phyloP scores from a whole-genome alignment of 2,888 invertebrate species.

The Orthosia incerta region DNA sequence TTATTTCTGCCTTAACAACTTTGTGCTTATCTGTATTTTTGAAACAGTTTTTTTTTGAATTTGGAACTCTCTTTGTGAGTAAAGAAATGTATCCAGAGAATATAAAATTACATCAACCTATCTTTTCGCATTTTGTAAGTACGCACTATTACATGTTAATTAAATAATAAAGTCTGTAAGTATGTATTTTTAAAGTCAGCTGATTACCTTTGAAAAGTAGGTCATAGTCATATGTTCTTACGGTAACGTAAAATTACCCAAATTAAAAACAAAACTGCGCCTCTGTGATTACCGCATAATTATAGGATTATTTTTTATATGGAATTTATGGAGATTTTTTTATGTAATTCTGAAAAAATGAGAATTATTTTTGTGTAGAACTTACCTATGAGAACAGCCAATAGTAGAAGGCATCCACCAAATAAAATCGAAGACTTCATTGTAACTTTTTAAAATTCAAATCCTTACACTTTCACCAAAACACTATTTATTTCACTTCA shows the following conservation, averaged over 20 bases:
- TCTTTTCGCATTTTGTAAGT: not conserved
- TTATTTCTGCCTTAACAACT: not conserved
- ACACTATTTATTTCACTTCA: conserved; percentile 74
- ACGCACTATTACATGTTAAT: not conserved
- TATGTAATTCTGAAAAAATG: not conserved
- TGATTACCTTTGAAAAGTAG: conserved; percentile 60
- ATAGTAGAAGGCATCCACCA: conserved; percentile 78
- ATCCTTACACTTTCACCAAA: conserved; percentile 86
- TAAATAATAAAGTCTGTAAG: not conserved
- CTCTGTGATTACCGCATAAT: conserved; percentile 1
- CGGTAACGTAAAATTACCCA: conserved; percentile 36
- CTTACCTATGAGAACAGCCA: conserved; percentile 83
- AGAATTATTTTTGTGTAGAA: conserved; percentile 6
- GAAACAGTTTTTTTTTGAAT: not conserved
- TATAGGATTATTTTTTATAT: not conserved
- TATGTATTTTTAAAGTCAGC: conserved; percentile 36
- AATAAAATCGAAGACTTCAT: conserved; percentile 81
- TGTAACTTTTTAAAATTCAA: conserved; percentile 75
- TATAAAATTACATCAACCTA: too few relatives aligned
- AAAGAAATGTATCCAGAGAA: too few relatives aligned
- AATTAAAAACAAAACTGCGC: conserved; percentile 17
- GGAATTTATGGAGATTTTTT: not conserved
- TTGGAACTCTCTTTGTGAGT: not conserved
- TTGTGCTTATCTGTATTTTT: conserved; percentile 17
- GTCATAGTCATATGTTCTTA: conserved; percentile 46